phyloP scores from a whole-genome alignment of 2,113 vertebrate species.

The Emydocephalus ijimae region DNA sequence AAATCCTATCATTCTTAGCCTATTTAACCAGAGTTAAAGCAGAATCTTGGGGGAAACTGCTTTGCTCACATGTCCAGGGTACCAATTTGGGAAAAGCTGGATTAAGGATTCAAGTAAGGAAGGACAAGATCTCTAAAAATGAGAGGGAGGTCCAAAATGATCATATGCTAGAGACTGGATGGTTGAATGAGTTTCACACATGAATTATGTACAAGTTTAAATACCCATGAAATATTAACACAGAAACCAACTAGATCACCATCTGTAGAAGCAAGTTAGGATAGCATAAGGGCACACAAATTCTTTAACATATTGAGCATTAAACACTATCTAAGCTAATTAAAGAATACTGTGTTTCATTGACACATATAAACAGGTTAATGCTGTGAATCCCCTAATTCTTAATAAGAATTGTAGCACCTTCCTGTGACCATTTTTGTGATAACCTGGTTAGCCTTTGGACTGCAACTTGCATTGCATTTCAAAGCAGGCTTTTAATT shows the following conservation, averaged over 20 bases:
- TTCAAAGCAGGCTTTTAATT: slow-evolving; percentile 60
- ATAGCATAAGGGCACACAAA: neutral
- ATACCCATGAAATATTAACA: neutral
- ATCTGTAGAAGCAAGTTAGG: neutral
- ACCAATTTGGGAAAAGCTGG: neutral
- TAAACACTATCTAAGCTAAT: slow-evolving; percentile 32
- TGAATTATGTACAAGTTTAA: neutral
- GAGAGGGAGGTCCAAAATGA: neutral
- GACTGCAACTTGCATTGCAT: slow-evolving; percentile 45
- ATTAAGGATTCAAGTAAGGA: neutral
- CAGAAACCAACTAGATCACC: neutral
- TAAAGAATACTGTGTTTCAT: slow-evolving; percentile 45
- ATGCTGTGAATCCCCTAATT: neutral
- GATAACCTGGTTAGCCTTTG: slow-evolving; percentile 32
- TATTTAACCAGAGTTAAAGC: neutral
- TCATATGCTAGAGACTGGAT: neutral
- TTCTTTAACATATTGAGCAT: neutral
- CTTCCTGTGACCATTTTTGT: neutral
- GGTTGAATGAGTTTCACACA: neutral
- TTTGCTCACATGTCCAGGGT: neutral
- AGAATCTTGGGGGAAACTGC: neutral
- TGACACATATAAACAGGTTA: slow-evolving; percentile 35
- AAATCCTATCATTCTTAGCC: neutral
- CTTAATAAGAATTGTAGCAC: slow-evolving; percentile 9
- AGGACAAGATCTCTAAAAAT: neutral